Percentiles rank a stretch among this genome's conserved stretches.
phyloP scores from a whole-genome alignment of 2,797 vertebrate species.

The Tachyglossus aculeatus region DNA sequence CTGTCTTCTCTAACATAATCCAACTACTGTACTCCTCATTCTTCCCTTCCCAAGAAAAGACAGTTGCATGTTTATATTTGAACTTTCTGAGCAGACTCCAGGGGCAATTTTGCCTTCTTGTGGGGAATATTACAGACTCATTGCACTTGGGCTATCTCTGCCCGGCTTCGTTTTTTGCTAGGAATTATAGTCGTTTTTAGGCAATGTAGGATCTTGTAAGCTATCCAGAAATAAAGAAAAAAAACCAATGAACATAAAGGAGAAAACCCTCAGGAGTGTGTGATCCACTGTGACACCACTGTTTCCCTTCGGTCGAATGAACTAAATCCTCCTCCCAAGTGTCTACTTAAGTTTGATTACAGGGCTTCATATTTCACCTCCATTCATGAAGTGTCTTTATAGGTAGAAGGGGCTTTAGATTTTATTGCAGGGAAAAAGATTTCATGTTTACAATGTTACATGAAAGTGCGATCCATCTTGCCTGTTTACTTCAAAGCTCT shows the following conservation, averaged over 20 bases:
- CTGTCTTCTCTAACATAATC: constrained; percentile 52
- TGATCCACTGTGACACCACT: too few species aligned
- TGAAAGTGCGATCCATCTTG: neutral
- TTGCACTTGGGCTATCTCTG: constrained; percentile 48
- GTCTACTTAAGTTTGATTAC: neutral
- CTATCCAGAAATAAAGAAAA: constrained; percentile 53
- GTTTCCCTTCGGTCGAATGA: constrained; percentile 4
- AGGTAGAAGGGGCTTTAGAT: constrained; percentile 12
- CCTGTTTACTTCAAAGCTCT: neutral
- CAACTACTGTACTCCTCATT: constrained; percentile 19
- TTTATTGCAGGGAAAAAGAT: neutral
- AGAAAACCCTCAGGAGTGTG: constrained; percentile 24
- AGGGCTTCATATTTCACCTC: constrained; percentile 28
- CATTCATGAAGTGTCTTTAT: constrained; percentile 24
- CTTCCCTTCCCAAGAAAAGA: neutral
- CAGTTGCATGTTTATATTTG: constrained; percentile 39
- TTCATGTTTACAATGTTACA: neutral
- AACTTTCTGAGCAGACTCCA: constrained; percentile 38
- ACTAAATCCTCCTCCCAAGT: neutral
- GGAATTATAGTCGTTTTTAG: constrained; percentile 64
- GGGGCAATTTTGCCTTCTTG: constrained; percentile 46
- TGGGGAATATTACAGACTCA: constrained; percentile 36
- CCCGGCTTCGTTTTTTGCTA: neutral
- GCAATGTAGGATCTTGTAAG: constrained; percentile 35
- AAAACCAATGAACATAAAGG: constrained; percentile 14